These are phyloP conservation scores for Drosophila monieri DNA, from an alignment of 2,888 invertebrate species.

Conservation along the genomic window DNA sequence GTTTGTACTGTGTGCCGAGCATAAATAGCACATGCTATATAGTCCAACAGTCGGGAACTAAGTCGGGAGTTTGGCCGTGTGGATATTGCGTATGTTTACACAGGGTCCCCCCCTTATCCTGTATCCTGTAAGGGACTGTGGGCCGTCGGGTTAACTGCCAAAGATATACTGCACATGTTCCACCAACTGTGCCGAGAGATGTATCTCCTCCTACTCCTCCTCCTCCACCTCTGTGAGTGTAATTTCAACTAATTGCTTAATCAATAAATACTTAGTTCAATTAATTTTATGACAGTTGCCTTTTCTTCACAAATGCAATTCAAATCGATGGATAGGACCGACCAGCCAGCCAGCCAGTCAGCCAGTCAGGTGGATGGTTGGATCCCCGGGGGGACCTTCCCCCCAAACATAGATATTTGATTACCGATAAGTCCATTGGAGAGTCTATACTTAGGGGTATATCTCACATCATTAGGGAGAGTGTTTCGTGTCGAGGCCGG, in stretches of 20 bases:
- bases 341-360: too few species aligned
- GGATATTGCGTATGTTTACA: slow-evolving; percentile 56
- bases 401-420: background rate
- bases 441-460: background rate
- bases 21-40: slow-evolving; percentile 59
- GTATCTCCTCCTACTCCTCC: slow-evolving; percentile 13
- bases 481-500: background rate
- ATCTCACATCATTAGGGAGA: background rate
- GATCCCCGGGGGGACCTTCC: background rate
- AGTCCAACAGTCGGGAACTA: slow-evolving; percentile 12
- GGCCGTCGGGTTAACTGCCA: slow-evolving; percentile 6
- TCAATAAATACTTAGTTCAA: slow-evolving; percentile 64
- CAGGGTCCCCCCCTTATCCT: slow-evolving; percentile 6
- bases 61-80: slow-evolving; percentile 16
- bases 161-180: slow-evolving; percentile 23
- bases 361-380: background rate
- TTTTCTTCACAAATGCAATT: background rate
- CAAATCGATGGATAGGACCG: too few species aligned
- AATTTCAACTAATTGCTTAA: slow-evolving; percentile 72
- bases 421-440: background rate
- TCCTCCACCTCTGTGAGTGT: slow-evolving; percentile 38
- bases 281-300: slow-evolving; percentile 39
- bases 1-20: slow-evolving; percentile 61
- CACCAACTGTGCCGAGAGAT: slow-evolving; percentile 13
- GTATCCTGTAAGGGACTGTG: slow-evolving; percentile 39